These are phyloP conservation scores for Dendronephthya gigantea DNA, from an alignment of 64 coral and sea anemone genomes.

Conservation along the genomic window DNA sequence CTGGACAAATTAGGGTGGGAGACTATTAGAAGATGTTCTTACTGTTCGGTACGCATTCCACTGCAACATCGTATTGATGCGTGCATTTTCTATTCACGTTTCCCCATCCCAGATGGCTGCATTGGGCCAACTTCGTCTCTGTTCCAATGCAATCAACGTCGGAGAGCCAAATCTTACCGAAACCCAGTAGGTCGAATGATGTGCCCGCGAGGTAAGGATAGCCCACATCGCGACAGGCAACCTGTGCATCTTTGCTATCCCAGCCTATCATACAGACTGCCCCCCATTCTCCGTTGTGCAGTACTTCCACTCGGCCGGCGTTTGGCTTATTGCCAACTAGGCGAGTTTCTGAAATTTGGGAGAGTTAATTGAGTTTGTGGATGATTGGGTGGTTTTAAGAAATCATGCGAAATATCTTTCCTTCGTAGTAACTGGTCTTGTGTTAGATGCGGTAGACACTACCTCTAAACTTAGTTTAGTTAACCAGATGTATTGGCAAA, in stretches of 20 bases:
- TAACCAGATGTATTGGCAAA: too few relatives aligned
- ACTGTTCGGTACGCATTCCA: not conserved
- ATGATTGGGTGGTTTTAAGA: too few relatives aligned
- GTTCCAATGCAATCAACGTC: not conserved
- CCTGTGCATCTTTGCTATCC: not conserved
- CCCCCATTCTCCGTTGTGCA: conserved; percentile 8
- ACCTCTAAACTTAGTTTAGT: too few relatives aligned
- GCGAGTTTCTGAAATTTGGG: not conserved
- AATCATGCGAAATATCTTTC: too few relatives aligned
- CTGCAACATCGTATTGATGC: not conserved
- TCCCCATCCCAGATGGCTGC: not conserved
- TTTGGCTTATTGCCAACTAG: not conserved
- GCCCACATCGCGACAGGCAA: not conserved
- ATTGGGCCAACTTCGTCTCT: not conserved
- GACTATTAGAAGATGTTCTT: too few relatives aligned
- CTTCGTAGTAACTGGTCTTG: too few relatives aligned
- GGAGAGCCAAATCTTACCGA: not conserved
- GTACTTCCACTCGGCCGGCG: not conserved
- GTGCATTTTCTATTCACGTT: not conserved
- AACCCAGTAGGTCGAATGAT: not conserved
- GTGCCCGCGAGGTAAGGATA: not conserved
- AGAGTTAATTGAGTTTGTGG: too few relatives aligned
- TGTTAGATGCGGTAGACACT: too few relatives aligned
- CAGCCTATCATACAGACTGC: not conserved
- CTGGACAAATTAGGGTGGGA: too few relatives aligned